These are phyloP conservation scores for Lepidochitona cinerea DNA, from an alignment of 2,888 invertebrate genomes.

Conservation along the genomic window DNA sequence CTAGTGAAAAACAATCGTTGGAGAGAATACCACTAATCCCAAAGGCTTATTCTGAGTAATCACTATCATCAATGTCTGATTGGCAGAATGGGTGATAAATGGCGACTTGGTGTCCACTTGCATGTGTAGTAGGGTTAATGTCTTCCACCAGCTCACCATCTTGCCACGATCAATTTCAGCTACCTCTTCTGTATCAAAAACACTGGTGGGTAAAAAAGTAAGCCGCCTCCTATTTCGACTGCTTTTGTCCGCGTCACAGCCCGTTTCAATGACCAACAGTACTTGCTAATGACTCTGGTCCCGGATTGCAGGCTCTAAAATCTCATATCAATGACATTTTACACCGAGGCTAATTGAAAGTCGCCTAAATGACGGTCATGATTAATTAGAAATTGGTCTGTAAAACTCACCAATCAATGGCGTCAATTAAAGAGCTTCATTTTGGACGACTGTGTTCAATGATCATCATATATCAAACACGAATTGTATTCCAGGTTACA, in stretches of 20 bases:
- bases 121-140: not conserved
- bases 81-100: conserved; percentile 4
- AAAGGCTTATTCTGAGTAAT: not conserved
- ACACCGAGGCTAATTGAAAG: conserved; percentile 1
- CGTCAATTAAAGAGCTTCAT: not conserved
- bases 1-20: conserved; percentile 1
- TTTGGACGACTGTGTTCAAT: no score
- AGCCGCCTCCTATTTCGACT: no score
- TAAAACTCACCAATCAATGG: not conserved
- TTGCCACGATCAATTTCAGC: not conserved
- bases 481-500: no score
- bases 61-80: not conserved
- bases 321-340: not conserved
- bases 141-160: no score
- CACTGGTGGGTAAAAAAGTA: not conserved
- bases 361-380: not conserved
- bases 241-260: not conserved
- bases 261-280: not conserved
- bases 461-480: no score
- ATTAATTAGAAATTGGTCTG: not conserved
- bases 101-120: not conserved
- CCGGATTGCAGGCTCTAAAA: not conserved
- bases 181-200: not conserved
- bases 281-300: not conserved
- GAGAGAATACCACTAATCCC: not conserved